Base-by-base conservation (phyloP, 2,888 invertebrate species). In the Cosmorhoe ocellata region DNA sequence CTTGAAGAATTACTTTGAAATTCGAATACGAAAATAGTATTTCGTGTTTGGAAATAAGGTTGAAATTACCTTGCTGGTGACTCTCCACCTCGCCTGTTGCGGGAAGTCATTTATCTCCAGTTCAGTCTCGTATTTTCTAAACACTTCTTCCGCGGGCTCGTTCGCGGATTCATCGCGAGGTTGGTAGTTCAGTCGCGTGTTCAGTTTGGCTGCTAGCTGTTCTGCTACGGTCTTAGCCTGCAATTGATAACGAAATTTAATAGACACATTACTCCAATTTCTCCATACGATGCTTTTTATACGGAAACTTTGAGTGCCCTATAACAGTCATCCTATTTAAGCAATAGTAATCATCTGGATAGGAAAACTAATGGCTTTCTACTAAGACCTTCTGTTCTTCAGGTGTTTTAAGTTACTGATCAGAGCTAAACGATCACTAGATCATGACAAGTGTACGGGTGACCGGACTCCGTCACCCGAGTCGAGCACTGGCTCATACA, bases 101-200 rank as follows among this genome's bases (percentile, higher is more conserved):
- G 99, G 99, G 90, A 99, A 99, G 84, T 99, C 99, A 78, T 99
- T 99, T 74, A 99, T 99, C 89, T 99, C 99, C 64, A 99, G 91
- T 79, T 99, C 99, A 66, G 99, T 99, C 83, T 99, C 99, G 81
- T 98, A 99, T 74, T 98, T 97, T 56, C 95, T 92, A 91, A 97
- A 96, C 69, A 93, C 92, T 61, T 93, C 94, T 43, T 95, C 95
- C 41, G 93, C 92, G 0, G 93, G 90, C 34, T 88, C 90, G 1
- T 79, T 70, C 3, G 74, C 67, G 44, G 76, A 75, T 60, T 97
- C 97, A 71, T 97, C 96, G 54, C 97, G 95, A 1, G 99, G 99
- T 75, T 98, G 96, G 82, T 99, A 99, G 84, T 99, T 99, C 37
- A 99, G 91, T 61, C 98, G 96, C 9, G 97, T 98, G 83, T 99